A percentile compares a stretch with the other conserved stretches of the same genome.
These are phyloP conservation scores for Plestiodon gilberti DNA, from an alignment of 2,113 vertebrate species.

Conservation along the genomic window DNA sequence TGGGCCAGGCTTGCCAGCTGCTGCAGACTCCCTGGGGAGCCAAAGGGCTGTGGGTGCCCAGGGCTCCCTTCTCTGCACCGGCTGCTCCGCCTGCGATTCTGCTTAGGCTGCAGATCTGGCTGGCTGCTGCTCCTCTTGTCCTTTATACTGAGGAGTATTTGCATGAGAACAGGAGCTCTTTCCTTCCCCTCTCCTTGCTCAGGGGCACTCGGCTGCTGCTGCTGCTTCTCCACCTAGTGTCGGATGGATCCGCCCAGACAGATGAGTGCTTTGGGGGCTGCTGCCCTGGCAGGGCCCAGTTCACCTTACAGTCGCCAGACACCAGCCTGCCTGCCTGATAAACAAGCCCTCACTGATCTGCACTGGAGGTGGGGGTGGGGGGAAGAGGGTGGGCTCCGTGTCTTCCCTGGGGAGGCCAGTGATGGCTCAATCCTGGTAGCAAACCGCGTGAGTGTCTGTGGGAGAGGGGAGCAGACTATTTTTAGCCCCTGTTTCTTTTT, in stretches of 20 bases:
- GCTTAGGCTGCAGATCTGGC: not conserved
- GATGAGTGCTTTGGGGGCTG: not conserved
- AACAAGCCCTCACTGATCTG: not conserved
- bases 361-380: not conserved
- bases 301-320: not conserved
- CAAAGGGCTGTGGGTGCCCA: not conserved
- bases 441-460: slow-evolving; percentile 58
- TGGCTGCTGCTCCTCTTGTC: not conserved
- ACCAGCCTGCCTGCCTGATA: not conserved
- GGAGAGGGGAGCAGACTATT: slow-evolving; percentile 75
- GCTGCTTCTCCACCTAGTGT: not conserved
- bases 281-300: not conserved
- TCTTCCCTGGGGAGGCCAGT: not conserved
- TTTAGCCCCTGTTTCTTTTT: slow-evolving; percentile 81
- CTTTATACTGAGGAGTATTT: not conserved
- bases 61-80: not conserved
- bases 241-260: not conserved
- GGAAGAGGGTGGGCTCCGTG: not conserved
- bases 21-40: not conserved
- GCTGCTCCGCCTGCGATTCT: not conserved
- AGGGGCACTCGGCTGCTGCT: not conserved
- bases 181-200: not conserved
- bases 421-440: slow-evolving; percentile 19
- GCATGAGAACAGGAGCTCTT: not conserved
- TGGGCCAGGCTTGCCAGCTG: not conserved